Percentiles rank a stretch among this genome's conserved stretches.
Evolutionary conservation across 2,888 invertebrate genomes (phyloP).

Genomic region (Baccha elongata): DNA sequence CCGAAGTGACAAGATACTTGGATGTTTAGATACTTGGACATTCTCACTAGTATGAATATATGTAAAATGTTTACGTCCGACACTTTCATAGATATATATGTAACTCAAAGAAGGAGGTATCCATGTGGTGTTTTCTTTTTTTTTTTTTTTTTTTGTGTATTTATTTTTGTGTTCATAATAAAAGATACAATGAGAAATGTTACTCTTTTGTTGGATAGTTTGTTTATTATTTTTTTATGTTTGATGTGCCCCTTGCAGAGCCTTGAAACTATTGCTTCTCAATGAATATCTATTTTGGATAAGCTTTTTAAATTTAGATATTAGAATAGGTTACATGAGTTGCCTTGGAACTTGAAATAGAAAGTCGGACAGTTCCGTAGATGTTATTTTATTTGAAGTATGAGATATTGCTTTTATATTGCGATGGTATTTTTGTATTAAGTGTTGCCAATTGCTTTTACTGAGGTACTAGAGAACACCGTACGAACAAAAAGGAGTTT

Average conservation of each 20-base stretch:
- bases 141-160: constrained; percentile 14
- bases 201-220: constrained; percentile 39
- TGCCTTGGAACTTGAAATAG: constrained; percentile 51
- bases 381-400: constrained; percentile 63
- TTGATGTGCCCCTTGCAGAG: constrained; percentile 57
- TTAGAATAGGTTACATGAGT: constrained; percentile 58
- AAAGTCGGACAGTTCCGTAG: constrained; percentile 74
- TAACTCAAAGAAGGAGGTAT: constrained; percentile 24
- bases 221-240: constrained; percentile 32
- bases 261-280: constrained; percentile 69
- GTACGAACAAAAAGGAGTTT: too few species aligned
- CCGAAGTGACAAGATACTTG: constrained; percentile 49
- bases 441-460: constrained; percentile 26
- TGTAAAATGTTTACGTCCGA: constrained; percentile 57
- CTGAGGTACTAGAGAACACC: too few species aligned
- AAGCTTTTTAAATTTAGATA: constrained; percentile 68
- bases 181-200: constrained; percentile 28
- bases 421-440: constrained; percentile 39
- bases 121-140: constrained; percentile 19
- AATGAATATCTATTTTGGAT: constrained; percentile 69
- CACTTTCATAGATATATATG: constrained; percentile 33
- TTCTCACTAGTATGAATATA: constrained; percentile 14
- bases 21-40: constrained; percentile 36
- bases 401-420: constrained; percentile 61
- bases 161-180: constrained; percentile 24